Evolutionary conservation across 2,113 vertebrate genomes (phyloP), one percentile per base, ranked within the genome.

Genomic region (Alaudala cheleensis): DNA sequence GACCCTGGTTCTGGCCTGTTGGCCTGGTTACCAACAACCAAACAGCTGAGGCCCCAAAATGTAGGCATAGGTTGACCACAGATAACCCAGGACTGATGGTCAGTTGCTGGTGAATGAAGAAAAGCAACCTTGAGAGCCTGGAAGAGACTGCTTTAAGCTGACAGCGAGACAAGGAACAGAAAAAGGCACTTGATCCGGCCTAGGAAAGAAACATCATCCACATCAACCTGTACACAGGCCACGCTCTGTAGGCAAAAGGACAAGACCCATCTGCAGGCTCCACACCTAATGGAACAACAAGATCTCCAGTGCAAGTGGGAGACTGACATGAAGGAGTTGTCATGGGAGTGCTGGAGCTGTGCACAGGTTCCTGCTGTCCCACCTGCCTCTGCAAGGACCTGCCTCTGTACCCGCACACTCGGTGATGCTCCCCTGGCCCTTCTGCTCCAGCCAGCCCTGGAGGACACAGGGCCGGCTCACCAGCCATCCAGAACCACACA

Each of bases 371-470:
- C 23, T 1, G 3, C 56, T 51, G 10, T 31, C 25, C 14, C 49
- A n/a, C 5, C 1, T 2, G 39, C 51, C 40, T 15, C 37, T 51
- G 17, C 11, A 28, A 67, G 49, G 49, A 50, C 10, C 49, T 50
- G 76, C 28, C 16, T 81, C 33, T 60, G 24, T 8, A 5, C 28
- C 13, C 11, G 47, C 0, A 45, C 0, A 0, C 50, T n/a, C 13
- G 6, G 45, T 74, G 71, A 40, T 56, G 50, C 18, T 66, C 7
- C 19, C 14, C 2, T 1, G 2, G 4, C 8, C 37, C 33, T 64
- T 45, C 61, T 25, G 19, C 54, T 56, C 13, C 37, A 13, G 18
- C 42, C 37, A 61, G 50, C 31, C 42, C 33, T 39, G 50, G 14
- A 20, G 13, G 49, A 50, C 31, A 15, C 12, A 2, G 1, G 4